Conservation (phyloP, 2,113 vertebrate species). For the Mobula birostris region DNA sequence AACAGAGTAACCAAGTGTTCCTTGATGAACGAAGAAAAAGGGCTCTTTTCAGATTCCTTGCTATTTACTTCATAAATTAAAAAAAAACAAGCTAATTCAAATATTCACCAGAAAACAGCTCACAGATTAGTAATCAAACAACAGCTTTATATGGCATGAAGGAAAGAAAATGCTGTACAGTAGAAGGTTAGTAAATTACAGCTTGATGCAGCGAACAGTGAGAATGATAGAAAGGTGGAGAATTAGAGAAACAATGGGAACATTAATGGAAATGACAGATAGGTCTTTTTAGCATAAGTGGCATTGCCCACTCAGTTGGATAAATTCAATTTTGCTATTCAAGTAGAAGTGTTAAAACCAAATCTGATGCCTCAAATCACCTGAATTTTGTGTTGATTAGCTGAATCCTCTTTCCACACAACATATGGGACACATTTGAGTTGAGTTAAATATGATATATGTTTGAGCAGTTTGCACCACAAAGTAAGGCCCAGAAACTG, state of each 20-base stretch:
- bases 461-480: background rate
- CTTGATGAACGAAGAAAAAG: background rate
- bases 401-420: background rate
- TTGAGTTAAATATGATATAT: background rate
- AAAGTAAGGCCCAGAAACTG: background rate
- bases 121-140: constrained; percentile 7
- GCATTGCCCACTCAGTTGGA: background rate
- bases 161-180: background rate
- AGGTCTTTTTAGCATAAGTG: background rate
- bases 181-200: background rate
- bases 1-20: background rate
- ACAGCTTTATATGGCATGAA: background rate
- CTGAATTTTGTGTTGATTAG: background rate
- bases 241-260: background rate
- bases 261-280: background rate
- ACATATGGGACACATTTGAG: background rate
- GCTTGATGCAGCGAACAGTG: background rate
- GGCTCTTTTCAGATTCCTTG: background rate
- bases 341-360: background rate
- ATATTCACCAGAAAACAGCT: background rate
- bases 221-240: background rate
- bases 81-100: background rate
- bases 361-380: background rate
- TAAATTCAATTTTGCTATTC: background rate
- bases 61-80: background rate